phyloP scores from a whole-genome alignment of 1,140 invertebrate species.

The Cotesia typhae region DNA sequence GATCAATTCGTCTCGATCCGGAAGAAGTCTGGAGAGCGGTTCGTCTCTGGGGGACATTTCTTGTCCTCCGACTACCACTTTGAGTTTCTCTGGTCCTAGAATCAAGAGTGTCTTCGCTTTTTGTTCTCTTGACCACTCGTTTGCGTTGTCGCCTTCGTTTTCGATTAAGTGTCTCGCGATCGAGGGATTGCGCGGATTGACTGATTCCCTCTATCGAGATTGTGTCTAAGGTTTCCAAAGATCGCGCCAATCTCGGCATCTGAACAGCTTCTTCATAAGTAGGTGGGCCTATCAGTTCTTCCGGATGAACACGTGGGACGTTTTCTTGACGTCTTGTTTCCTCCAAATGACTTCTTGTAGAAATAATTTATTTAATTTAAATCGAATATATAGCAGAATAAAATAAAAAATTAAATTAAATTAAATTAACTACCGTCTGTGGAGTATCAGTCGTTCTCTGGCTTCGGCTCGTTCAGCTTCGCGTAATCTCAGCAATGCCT shows the following conservation, averaged over 20 bases:
- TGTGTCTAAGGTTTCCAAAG: conserved; percentile 54
- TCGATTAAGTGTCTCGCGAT: conserved; percentile 6
- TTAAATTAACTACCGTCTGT: conserved; percentile 62
- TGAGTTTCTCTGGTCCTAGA: conserved; percentile 47
- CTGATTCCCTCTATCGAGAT: conserved; percentile 36
- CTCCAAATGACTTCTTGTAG: conserved; percentile 66
- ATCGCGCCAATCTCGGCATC: conserved; percentile 69
- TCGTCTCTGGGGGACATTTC: conserved; percentile 20
- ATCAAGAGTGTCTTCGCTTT: conserved; percentile 57
- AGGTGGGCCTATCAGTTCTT: conserved; percentile 73
- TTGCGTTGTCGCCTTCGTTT: conserved; percentile 52
- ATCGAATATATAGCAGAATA: no score
- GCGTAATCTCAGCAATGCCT: conserved; percentile 54
- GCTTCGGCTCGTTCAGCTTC: conserved; percentile 66
- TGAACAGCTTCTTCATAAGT: conserved; percentile 78
- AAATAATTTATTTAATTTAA: no score
- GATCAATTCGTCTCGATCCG: conserved; percentile 14
- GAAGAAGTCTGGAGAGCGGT: neutral
- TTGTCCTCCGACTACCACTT: conserved; percentile 29
- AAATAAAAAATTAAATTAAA: neutral
- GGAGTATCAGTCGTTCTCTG: conserved; percentile 70
- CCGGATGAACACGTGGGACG: conserved; percentile 68
- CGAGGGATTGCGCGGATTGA: conserved; percentile 23
- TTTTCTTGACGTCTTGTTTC: conserved; percentile 61
- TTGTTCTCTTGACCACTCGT: conserved; percentile 48